These are phyloP conservation scores for Drosophila repleta DNA, from an alignment of 1,140 invertebrate species.

Conservation along the genomic window DNA sequence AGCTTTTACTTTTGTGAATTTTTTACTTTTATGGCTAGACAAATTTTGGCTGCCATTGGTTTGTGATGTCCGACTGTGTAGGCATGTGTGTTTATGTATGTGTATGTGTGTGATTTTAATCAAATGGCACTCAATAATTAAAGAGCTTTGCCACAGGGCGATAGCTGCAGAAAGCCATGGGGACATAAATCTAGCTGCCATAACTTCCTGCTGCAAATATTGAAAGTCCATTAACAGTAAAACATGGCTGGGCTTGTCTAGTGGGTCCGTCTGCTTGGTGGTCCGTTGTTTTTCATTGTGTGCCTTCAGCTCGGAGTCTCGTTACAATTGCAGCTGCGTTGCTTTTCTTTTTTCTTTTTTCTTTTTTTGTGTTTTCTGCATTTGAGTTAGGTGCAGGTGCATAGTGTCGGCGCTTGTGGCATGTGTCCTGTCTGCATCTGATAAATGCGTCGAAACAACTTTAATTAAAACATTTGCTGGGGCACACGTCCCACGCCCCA, in stretches of 20 bases:
- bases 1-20: conserved; percentile 18
- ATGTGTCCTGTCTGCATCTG: conserved; percentile 76
- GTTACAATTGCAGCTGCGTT: conserved; percentile 41
- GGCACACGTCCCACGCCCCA: neutral
- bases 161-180: conserved; percentile 33
- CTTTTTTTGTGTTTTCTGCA: conserved; percentile 15
- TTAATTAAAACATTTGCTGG: conserved; percentile 73
- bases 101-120: conserved; percentile 37
- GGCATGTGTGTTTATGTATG: conserved; percentile 22
- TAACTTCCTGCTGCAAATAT: conserved; percentile 79
- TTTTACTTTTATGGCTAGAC: conserved; percentile 41
- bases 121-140: conserved; percentile 55
- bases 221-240: conserved; percentile 80
- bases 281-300: conserved; percentile 24
- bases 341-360: conserved; percentile 11
- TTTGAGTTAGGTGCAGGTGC: conserved; percentile 10
- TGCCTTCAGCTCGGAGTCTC: conserved; percentile 17
- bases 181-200: conserved; percentile 75
- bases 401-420: conserved; percentile 40
- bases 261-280: conserved; percentile 14
- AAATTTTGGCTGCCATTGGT: conserved; percentile 41
- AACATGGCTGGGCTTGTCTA: conserved; percentile 49
- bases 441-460: conserved; percentile 76
- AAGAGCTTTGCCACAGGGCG: conserved; percentile 32
- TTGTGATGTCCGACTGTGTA: conserved; percentile 15